Evolutionary conservation across 2,113 vertebrate species (phyloP), one percentile per base, ranked within the genome.

Genomic region (Notechis scutatus): DNA sequence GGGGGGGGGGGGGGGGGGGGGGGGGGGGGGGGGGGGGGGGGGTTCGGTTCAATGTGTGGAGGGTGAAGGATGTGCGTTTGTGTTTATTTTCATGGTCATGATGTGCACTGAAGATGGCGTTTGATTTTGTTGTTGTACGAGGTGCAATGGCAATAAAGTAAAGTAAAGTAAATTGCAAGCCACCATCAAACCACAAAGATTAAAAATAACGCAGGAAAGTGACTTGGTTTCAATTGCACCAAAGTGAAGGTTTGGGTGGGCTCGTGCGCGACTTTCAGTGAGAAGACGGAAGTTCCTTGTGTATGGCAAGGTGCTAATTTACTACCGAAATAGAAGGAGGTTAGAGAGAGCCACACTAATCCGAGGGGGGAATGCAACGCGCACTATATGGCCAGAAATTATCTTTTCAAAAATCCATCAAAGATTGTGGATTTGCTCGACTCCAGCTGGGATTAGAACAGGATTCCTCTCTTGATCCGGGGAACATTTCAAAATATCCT

Each of bases 231-330:
- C 15, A 91, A 92, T 94, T 94, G 95, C 81, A 91, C 95, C 95
- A 94, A 94, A 91, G 96, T 95, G 8, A 94, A n/a, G 64, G 92
- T 10, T 64, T 29, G 24, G 24, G 59, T 26, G 59, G 59, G 59
- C 59, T 61, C 87, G 14, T 92, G 91, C 94, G 1, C 94, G 95
- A 95, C 9, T 34, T 74, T 34, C 1, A 96, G 94, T 92, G 96
- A 93, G 95, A 94, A 96, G 93, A 93, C 93, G 0, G 23, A 56
- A 3, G 94, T 94, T 96, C 95, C 95, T 93, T 93, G 95, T 97
- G 95, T 94, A 94, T 95, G 94, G 95, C 96, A 34, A 96, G 96
- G 96, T 96, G 95, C 96, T 96, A 95, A 92, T 96, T 96, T 97
- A 95, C 96, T 96, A 96, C 86, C 94, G 96, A 91, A 95, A 96